A percentile compares a stretch with the other conserved stretches of the same genome.
phyloP scores from a whole-genome alignment of 1,140 invertebrate species.

The Dysdera silvatica region DNA sequence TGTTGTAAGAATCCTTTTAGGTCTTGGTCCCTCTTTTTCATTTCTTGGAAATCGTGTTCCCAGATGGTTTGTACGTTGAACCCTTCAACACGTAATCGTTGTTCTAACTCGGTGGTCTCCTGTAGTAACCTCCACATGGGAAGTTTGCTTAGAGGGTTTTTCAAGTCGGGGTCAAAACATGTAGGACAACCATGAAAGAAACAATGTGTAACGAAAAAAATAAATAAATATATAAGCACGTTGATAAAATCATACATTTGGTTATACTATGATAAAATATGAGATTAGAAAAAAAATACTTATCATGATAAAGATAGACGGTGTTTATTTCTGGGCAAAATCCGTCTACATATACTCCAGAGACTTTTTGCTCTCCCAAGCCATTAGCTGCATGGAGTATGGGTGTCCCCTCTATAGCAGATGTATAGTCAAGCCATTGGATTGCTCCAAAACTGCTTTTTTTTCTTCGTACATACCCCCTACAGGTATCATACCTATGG shows the following conservation, averaged over 20 bases:
- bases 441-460: background rate
- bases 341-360: background rate
- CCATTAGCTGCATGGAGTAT: constrained; percentile 16
- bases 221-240: constrained; percentile 14
- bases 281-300: background rate
- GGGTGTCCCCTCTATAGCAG: background rate
- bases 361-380: background rate
- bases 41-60: background rate
- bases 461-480: constrained; percentile 7
- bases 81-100: background rate
- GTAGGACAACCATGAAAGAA: background rate
- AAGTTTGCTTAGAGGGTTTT: background rate
- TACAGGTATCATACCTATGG: constrained; percentile 21
- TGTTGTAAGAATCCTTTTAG: background rate
- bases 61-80: background rate
- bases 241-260: background rate
- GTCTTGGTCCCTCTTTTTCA: background rate
- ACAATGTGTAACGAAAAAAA: background rate
- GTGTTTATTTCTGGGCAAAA: background rate
- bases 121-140: background rate
- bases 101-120: background rate
- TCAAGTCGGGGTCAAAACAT: background rate
- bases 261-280: no score
- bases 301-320: background rate
- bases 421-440: constrained; percentile 17